Percentiles rank a stretch among this genome's conserved stretches.
Evolutionary conservation across 2,888 invertebrate genomes (phyloP).

Genomic region (Yponomeuta cagnagella): DNA sequence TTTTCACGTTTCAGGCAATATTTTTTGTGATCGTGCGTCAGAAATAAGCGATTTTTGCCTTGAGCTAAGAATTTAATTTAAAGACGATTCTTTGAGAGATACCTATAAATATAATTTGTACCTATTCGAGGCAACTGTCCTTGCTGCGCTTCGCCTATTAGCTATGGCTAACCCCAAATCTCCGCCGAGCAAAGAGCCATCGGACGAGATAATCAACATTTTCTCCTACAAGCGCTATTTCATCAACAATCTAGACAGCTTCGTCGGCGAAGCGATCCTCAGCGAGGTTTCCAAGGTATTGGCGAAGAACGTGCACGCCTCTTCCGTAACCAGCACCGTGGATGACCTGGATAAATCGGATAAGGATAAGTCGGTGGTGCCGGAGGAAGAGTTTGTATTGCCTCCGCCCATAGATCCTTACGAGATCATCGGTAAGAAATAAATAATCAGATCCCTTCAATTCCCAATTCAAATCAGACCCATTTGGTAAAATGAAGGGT

Average conservation of each 20-base stretch:
- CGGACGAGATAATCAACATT: constrained; percentile 17
- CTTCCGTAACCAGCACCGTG: neutral
- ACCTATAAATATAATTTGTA: too few relatives aligned
- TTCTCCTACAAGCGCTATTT: constrained; percentile 73
- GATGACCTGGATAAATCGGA: neutral
- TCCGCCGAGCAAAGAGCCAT: neutral
- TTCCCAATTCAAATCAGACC: neutral
- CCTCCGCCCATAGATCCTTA: constrained; percentile 42
- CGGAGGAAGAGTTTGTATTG: constrained; percentile 41
- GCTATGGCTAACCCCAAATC: neutral
- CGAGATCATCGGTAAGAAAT: constrained; percentile 53
- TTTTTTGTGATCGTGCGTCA: neutral
- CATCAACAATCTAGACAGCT: constrained; percentile 78
- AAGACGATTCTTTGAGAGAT: too few relatives aligned
- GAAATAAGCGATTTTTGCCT: neutral
- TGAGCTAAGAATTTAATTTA: too few relatives aligned
- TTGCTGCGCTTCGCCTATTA: too few relatives aligned
- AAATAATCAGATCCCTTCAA: too few relatives aligned
- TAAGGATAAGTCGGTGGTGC: constrained; percentile 24
- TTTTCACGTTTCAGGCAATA: too few relatives aligned
- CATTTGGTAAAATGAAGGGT: neutral
- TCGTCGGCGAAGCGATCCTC: constrained; percentile 68
- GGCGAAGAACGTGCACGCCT: constrained; percentile 16
- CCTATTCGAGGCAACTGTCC: too few relatives aligned
- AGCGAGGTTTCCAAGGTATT: constrained; percentile 50